Base-by-base conservation (phyloP, 2,113 vertebrate genomes). In the Ursus arctos region DNA sequence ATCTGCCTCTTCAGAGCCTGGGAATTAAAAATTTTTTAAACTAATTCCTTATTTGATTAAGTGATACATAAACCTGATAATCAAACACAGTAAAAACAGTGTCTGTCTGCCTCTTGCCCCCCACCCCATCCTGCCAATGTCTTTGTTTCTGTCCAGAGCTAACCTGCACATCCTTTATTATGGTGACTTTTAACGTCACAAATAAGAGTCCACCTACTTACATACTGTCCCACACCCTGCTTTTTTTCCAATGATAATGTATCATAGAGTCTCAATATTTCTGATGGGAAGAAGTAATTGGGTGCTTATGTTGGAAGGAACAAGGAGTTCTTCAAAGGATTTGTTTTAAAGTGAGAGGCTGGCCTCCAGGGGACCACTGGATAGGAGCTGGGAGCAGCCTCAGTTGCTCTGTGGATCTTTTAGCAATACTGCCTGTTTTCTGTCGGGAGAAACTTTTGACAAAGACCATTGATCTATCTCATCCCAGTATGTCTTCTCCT, bases 1-100 rank as follows among this genome's bases (percentile, higher is more conserved):
- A 2, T 36, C 76, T 95, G 61, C 13, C 63, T 79, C 22, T 33
- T 74, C 19, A n/a, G 43, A 65, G 18, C 47, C 36, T 95, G 26
- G 49, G 87, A 53, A 76, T 47, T 51, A 31, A 16, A 19, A 47
- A 3, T 31, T 21, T 40, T 26, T 24, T 18, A 28, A 43, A 53
- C 57, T 69, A 81, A 81, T 67, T 82, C 26, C 36, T 80, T 88
- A 26, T 93, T 92, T 82, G 24, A 74, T 94, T 53, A 88, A 91
- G 21, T 49, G 43, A 86, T 76, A 47, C 33, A 84, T 51, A 96
- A 61, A 6, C 22, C n/a, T 84, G 36, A 12, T 79, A 18, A 79
- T 59, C 79, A 92, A 36, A 40, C n/a, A 24, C 43, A 53, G 24
- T 67, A 77, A 59, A 59, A 57, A 57, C 1, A 4, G 2, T 28